Evolutionary conservation across 2,113 vertebrate genomes (phyloP).

Genomic region (Archocentrus centrarchus): DNA sequence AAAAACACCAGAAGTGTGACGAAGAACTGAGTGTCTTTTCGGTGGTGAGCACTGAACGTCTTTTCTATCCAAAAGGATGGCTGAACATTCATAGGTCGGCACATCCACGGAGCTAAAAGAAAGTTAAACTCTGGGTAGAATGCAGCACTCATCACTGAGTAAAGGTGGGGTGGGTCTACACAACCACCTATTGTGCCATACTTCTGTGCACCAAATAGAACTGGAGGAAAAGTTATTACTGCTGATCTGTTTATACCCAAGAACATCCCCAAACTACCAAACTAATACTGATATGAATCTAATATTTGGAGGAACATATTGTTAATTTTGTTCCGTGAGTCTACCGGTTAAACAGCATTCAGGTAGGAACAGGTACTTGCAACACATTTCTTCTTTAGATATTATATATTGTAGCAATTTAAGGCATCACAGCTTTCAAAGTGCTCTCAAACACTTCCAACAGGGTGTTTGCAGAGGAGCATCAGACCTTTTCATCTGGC

Average conservation of each 20-base stretch:
- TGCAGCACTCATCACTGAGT: neutral
- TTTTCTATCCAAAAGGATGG: neutral
- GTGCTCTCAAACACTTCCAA: neutral
- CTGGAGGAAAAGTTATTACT: neutral
- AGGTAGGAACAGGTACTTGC: neutral
- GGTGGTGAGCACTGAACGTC: neutral
- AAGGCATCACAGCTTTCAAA: neutral
- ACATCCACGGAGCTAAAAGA: neutral
- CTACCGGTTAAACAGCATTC: neutral
- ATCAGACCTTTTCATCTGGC: neutral
- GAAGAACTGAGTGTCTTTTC: neutral
- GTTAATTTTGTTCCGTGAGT: neutral
- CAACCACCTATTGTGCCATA: neutral
- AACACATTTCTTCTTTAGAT: neutral
- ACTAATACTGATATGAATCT: neutral
- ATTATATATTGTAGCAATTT: neutral
- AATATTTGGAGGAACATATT: neutral
- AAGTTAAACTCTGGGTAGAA: constrained; percentile 5
- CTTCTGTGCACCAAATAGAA: neutral
- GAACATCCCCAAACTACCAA: neutral
- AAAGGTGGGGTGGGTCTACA: neutral
- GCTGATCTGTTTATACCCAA: neutral
- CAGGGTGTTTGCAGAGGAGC: neutral
- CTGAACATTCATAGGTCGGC: neutral
- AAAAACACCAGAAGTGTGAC: neutral